These are phyloP conservation scores for Andrena cerasifolii DNA, from an alignment of 1,140 invertebrate genomes.

Conservation along the genomic window DNA sequence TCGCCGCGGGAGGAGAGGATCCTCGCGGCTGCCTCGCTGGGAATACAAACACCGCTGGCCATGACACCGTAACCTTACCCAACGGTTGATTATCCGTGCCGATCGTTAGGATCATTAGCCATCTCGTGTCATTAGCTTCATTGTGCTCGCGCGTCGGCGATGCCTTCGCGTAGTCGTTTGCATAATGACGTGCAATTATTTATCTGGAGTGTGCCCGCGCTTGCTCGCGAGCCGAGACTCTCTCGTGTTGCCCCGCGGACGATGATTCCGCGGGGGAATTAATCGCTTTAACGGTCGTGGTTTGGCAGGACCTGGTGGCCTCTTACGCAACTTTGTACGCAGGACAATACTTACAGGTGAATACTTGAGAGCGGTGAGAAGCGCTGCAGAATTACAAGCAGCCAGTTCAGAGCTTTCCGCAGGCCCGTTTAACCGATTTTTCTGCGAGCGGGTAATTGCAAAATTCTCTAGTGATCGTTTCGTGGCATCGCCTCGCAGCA, in stretches of 20 bases:
- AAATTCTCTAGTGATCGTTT: conserved; percentile 10
- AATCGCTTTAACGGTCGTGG: not conserved
- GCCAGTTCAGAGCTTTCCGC: not conserved
- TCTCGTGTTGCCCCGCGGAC: not conserved
- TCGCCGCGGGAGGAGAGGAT: conserved; percentile 18
- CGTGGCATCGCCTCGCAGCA: not conserved
- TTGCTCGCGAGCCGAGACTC: not conserved
- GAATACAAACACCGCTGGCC: conserved; percentile 67
- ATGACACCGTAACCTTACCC: conserved; percentile 71
- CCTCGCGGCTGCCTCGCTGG: conserved; percentile 20
- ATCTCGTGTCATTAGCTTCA: conserved; percentile 64
- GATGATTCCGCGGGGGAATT: not conserved
- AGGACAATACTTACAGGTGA: too few relatives aligned
- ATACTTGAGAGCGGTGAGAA: not conserved
- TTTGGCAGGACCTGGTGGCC: not conserved
- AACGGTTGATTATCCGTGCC: conserved; percentile 53
- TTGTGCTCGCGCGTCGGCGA: conserved; percentile 38
- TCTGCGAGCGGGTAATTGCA: not conserved
- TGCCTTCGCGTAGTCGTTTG: conserved; percentile 44
- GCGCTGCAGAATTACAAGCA: not conserved
- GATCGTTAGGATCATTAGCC: conserved; percentile 60
- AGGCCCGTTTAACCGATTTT: not conserved
- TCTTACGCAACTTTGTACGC: conserved; percentile 5
- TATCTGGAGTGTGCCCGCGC: conserved; percentile 60
- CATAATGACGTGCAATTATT: conserved; percentile 66